Evolutionary conservation across 1,140 invertebrate species (phyloP).

Genomic region (Cyclina sinensis): DNA sequence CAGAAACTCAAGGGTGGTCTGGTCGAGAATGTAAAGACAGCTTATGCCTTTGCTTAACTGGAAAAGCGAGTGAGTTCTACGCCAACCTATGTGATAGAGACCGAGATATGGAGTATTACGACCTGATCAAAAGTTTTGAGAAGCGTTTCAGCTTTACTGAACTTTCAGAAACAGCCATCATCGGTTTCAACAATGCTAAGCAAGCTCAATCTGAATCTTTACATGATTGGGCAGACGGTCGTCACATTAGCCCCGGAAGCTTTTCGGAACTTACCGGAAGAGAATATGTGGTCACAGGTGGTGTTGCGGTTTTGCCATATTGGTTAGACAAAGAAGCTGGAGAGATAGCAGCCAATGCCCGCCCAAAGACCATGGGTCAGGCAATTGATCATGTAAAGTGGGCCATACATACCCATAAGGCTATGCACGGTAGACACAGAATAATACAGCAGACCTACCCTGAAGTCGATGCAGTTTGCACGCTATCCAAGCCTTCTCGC

Average conservation of each 20-base stretch:
- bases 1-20: slow-evolving; percentile 2
- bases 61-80: too few species aligned
- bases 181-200: slow-evolving; percentile 1
- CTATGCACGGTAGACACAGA: too few species aligned
- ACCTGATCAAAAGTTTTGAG: neutral
- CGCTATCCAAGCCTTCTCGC: neutral
- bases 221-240: neutral
- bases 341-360: neutral
- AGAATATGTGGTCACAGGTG: slow-evolving; percentile 15
- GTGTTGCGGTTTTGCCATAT: slow-evolving; percentile 35
- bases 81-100: neutral
- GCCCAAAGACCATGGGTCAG: slow-evolving; percentile 3
- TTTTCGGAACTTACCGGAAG: slow-evolving; percentile 14
- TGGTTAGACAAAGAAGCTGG: slow-evolving; percentile 13
- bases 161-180: slow-evolving; percentile 13
- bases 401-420: slow-evolving; percentile 1
- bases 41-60: neutral
- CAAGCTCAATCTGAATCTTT: slow-evolving; percentile 13
- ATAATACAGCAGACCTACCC: too few species aligned
- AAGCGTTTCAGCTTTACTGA: slow-evolving; percentile 43
- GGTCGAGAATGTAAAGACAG: neutral
- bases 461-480: neutral
- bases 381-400: slow-evolving; percentile 31
- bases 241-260: slow-evolving; percentile 26
- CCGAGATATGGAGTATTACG: neutral